Percentiles rank a stretch among this genome's conserved stretches.
phyloP scores from a whole-genome alignment of 2,797 vertebrate species.

The Crypturellus tataupa region DNA sequence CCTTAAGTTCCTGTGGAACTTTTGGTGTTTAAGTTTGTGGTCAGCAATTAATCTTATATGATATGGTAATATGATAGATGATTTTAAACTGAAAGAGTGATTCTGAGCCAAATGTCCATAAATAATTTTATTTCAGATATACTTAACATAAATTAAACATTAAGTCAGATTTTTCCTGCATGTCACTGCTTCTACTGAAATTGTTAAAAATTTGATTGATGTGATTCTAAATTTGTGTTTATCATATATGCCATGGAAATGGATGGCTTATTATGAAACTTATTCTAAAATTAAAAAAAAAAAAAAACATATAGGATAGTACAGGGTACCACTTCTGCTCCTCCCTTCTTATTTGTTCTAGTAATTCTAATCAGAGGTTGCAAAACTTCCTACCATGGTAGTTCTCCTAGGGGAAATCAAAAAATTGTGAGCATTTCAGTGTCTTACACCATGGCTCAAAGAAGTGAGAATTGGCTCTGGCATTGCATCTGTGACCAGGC shows the following conservation, averaged over 20 bases:
- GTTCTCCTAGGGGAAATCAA: neutral
- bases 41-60: neutral
- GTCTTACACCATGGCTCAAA: neutral
- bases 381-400: neutral
- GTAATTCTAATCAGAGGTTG: neutral
- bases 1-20: too few species aligned
- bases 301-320: neutral
- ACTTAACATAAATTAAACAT: neutral
- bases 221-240: neutral
- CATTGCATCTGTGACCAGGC: fast-evolving
- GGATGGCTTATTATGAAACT: neutral
- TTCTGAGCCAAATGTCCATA: neutral
- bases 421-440: neutral
- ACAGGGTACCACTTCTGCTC: neutral
- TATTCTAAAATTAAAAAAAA: neutral
- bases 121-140: neutral
- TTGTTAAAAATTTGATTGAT: neutral
- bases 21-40: too few species aligned
- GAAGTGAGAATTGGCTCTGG: neutral
- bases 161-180: neutral
- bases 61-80: neutral
- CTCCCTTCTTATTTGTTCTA: neutral
- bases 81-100: neutral
- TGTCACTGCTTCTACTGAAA: neutral
- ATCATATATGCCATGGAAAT: neutral